Percentiles rank a stretch among this genome's conserved stretches.
phyloP scores from a whole-genome alignment of 2,113 vertebrate genomes.

The Ictidomys tridecemlineatus region DNA sequence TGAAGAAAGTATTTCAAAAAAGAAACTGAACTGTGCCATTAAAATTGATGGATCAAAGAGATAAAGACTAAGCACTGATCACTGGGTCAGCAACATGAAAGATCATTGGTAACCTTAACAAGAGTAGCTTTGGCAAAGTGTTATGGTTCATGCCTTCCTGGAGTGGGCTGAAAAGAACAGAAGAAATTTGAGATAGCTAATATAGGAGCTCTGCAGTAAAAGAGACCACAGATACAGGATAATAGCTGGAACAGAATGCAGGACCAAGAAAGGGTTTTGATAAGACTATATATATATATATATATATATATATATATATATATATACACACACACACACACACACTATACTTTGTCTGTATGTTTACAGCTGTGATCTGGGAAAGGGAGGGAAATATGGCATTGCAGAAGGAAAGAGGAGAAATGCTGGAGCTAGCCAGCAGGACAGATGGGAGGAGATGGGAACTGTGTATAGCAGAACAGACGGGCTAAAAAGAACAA shows the following conservation, averaged over 20 bases:
- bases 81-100: not conserved
- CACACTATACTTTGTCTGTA: not conserved
- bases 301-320: not conserved
- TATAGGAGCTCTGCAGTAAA: slow-evolving; percentile 33
- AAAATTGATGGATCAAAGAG: not conserved
- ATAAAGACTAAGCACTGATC: not conserved
- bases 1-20: not conserved
- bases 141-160: not conserved
- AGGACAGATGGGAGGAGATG: not conserved
- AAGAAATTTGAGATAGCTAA: not conserved
- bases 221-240: not conserved
- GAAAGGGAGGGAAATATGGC: not conserved
- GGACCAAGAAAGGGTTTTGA: not conserved
- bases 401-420: not conserved
- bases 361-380: not conserved
- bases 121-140: not conserved
- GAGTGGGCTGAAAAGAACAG: not conserved
- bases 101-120: slow-evolving; percentile 5
- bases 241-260: not conserved
- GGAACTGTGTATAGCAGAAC: not conserved
- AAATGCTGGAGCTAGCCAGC: not conserved
- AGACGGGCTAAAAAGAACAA: not conserved
- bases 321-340: not conserved
- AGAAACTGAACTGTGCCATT: not conserved
- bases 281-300: not conserved